Conservation (phyloP, 2,797 vertebrate species). For the Pempheris klunzingeri region DNA sequence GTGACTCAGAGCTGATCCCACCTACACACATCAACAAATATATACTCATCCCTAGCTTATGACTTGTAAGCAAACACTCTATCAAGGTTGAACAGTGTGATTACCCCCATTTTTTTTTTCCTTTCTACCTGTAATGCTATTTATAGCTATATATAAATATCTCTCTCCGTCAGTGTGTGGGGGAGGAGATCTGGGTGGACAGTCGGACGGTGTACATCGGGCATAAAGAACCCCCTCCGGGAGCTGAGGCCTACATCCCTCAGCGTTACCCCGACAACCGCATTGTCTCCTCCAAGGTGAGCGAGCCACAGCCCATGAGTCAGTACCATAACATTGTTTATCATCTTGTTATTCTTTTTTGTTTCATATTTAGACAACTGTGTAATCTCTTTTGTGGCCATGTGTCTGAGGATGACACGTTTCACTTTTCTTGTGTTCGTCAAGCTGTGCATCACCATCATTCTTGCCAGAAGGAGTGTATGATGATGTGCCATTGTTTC, state of each 20-base stretch:
- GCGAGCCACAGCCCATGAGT: slow-evolving; percentile 21
- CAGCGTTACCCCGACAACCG: slow-evolving; percentile 98
- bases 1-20: slow-evolving; percentile 54
- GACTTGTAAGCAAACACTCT: slow-evolving; percentile 7
- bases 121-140: slow-evolving; percentile 43
- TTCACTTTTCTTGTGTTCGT: slow-evolving; percentile 26
- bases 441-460: slow-evolving; percentile 30
- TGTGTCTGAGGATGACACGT: slow-evolving; percentile 52
- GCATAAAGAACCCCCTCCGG: slow-evolving; percentile 93
- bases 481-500: slow-evolving; percentile 31
- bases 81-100: slow-evolving; percentile 11
- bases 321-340: slow-evolving; percentile 19
- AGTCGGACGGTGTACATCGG: slow-evolving; percentile 97
- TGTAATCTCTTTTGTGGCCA: slow-evolving; percentile 48
- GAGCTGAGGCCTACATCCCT: slow-evolving; percentile 96
- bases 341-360: slow-evolving; percentile 31
- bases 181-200: slow-evolving; percentile 98
- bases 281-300: slow-evolving; percentile 98
- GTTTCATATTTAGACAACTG: slow-evolving; percentile 45
- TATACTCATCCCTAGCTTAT: slow-evolving; percentile 26
- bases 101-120: slow-evolving; percentile 24
- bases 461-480: slow-evolving; percentile 23
- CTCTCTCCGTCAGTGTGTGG: slow-evolving; percentile 88
- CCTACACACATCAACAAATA: slow-evolving; percentile 48
- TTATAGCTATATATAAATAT: slow-evolving; percentile 49